Evolutionary conservation across 2,888 invertebrate genomes (phyloP), one percentile per base, ranked within the genome.

Genomic region (Crioceris asparagi): DNA sequence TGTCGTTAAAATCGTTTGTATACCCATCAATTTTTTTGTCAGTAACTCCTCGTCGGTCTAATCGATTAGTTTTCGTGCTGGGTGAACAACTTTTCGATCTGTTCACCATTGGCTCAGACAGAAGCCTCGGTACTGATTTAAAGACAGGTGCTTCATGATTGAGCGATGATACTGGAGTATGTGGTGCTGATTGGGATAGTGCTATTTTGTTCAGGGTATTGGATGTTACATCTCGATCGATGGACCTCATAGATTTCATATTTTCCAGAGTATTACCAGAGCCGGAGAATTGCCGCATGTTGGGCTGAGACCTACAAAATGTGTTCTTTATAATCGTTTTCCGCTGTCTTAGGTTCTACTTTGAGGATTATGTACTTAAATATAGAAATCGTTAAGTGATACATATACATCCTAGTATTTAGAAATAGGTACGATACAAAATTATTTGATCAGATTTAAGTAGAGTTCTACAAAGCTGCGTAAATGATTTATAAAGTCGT

Each of bases 281-380:
- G 17, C 60, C 61, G 8, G 47, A 47, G 3, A 66, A 45, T 39
- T 66, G 65, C 15, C 64, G 47, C 61, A 65, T 65, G 33, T 64
- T 63, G 4, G 64, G 64, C 47, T 65, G 64, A 6, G 65, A 64
- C 43, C 66, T 65, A 40, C 11, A n/a, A n/a, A n/a, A n/a, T n/a
- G n/a, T n/a, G n/a, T n/a, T n/a, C n/a, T n/a, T n/a, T n/a, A n/a
- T n/a, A n/a, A n/a, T n/a, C n/a, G n/a, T n/a, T n/a, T n/a, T n/a
- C n/a, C n/a, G n/a, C n/a, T n/a, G n/a, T n/a, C n/a, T n/a, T n/a
- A n/a, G n/a, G n/a, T n/a, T n/a, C n/a, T n/a, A n/a, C n/a, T n/a
- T n/a, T n/a, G n/a, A n/a, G n/a, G n/a, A n/a, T n/a, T n/a, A n/a
- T n/a, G n/a, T n/a, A n/a, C n/a, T n/a, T n/a, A n/a, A n/a, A n/a